Percentiles rank a stretch among this genome's conserved stretches.
Conservation (phyloP, 2,113 vertebrate species). For the Pholis gunnellus region DNA sequence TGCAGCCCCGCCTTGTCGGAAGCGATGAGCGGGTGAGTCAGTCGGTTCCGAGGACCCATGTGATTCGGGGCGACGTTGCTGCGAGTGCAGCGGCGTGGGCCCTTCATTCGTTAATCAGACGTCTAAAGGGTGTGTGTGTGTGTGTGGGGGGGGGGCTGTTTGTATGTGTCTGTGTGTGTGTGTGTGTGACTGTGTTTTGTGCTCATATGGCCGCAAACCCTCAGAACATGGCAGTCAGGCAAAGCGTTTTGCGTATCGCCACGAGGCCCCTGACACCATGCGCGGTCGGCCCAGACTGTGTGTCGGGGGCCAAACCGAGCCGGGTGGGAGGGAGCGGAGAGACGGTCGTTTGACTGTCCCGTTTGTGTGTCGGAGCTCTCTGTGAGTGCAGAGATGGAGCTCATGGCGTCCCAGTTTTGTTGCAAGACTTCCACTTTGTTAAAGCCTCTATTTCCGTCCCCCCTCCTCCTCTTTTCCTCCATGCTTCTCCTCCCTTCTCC, state of each 20-base stretch:
- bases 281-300: slow-evolving; percentile 78
- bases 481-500: slow-evolving; percentile 23
- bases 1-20: slow-evolving; percentile 87
- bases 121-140: slow-evolving; percentile 38
- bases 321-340: slow-evolving; percentile 38
- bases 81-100: slow-evolving; percentile 73
- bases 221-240: slow-evolving; percentile 77
- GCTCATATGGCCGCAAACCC: slow-evolving; percentile 81
- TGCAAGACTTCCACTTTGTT: slow-evolving; percentile 23
- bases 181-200: slow-evolving; percentile 29
- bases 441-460: slow-evolving; percentile 6
- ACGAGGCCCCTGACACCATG: slow-evolving; percentile 87
- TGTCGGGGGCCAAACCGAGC: slow-evolving; percentile 59
- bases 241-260: slow-evolving; percentile 82
- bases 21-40: slow-evolving; percentile 87
- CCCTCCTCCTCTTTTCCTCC: not conserved
- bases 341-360: slow-evolving; percentile 35
- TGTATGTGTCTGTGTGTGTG: slow-evolving; percentile 45
- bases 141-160: slow-evolving; percentile 25
- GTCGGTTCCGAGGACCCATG: slow-evolving; percentile 84
- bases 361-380: not conserved
- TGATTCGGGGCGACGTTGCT: slow-evolving; percentile 89
- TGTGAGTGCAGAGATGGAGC: not conserved
- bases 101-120: slow-evolving; percentile 84
- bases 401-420: slow-evolving; percentile 14